Evolutionary conservation across 2,113 vertebrate species (phyloP).

Genomic region (Pagrus major): DNA sequence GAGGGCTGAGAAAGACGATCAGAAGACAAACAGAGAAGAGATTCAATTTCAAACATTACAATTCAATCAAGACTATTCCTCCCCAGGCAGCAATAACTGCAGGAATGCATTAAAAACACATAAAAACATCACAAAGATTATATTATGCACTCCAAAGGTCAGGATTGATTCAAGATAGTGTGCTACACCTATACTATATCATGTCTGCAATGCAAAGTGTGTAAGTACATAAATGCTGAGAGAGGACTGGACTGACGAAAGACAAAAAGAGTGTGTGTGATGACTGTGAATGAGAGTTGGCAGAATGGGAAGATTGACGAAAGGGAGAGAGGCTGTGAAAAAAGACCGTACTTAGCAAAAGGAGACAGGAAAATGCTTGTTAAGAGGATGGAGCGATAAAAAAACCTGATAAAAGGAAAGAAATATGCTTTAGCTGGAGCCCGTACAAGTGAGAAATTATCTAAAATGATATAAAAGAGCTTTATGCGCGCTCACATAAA

Average conservation of each 20-base stretch:
- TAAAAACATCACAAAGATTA: constrained; percentile 63
- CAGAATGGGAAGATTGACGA: constrained; percentile 62
- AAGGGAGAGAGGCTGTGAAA: constrained; percentile 48
- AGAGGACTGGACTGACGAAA: constrained; percentile 21
- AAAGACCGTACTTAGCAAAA: constrained; percentile 57
- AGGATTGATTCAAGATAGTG: constrained; percentile 35
- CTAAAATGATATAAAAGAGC: constrained; percentile 72
- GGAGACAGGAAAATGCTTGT: constrained; percentile 67
- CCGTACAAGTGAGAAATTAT: constrained; percentile 64
- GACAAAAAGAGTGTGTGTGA: constrained; percentile 33
- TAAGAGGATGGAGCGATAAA: constrained; percentile 63
- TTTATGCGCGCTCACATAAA: constrained; percentile 54
- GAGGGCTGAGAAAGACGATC: constrained; percentile 48
- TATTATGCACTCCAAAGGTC: constrained; percentile 57
- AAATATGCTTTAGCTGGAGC: constrained; percentile 61
- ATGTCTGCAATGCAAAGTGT: constrained; percentile 37
- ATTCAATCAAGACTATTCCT: constrained; percentile 70
- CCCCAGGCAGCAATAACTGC: constrained; percentile 64
- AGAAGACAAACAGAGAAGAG: constrained; percentile 62
- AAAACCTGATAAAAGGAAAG: constrained; percentile 70
- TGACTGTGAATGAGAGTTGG: constrained; percentile 52
- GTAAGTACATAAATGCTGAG: constrained; percentile 26
- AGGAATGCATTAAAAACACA: constrained; percentile 64
- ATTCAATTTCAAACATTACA: constrained; percentile 67
- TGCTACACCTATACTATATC: constrained; percentile 40